Conservation (phyloP, 2,113 vertebrate genomes). For the Ibidorhyncha struthersii region DNA sequence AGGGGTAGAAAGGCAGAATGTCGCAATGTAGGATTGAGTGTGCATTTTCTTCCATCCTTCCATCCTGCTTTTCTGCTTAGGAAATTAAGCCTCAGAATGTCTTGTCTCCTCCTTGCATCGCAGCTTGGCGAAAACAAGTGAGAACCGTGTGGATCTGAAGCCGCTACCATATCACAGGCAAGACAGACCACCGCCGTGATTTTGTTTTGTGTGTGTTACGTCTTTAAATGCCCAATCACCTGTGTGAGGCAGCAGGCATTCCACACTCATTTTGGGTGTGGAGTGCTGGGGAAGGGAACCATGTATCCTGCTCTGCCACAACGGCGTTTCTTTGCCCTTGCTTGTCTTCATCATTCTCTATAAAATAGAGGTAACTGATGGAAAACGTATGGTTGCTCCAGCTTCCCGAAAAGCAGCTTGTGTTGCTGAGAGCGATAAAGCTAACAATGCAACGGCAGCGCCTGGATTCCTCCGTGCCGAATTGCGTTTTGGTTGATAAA, state of each 20-base stretch:
- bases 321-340: neutral
- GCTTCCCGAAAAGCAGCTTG: neutral
- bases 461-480: neutral
- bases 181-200: rapidly evolving
- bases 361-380: neutral
- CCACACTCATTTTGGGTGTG: rapidly evolving
- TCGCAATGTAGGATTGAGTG: too few species aligned
- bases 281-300: neutral
- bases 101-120: neutral
- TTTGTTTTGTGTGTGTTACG: neutral
- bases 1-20: neutral
- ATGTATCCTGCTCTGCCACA: rapidly evolving
- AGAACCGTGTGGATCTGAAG: neutral
- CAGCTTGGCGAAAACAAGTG: rapidly evolving
- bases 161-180: rapidly evolving
- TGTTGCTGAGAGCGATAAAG: neutral
- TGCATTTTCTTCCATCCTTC: rapidly evolving
- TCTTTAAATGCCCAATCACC: neutral
- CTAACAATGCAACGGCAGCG: neutral
- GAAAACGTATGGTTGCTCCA: neutral
- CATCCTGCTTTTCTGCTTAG: neutral
- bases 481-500: neutral
- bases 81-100: neutral
- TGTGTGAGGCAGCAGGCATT: neutral
- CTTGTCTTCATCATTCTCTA: neutral